Conservation (phyloP, 2,797 vertebrate species). For the Pseudochirops cupreus region DNA sequence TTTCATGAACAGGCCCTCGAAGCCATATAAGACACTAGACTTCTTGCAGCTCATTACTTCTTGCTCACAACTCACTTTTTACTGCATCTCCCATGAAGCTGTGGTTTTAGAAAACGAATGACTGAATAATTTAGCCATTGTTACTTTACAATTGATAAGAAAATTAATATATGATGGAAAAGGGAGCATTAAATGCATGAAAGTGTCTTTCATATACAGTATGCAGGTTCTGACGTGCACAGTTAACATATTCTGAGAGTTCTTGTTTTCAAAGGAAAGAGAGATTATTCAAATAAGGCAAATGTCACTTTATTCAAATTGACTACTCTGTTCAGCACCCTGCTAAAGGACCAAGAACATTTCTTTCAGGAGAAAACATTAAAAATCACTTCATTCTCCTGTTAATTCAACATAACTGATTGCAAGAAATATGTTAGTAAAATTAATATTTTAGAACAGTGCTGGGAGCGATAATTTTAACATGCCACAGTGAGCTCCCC, state of each 20-base stretch:
- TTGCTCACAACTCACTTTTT: neutral
- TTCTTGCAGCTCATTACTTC: neutral
- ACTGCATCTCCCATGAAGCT: neutral
- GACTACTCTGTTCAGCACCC: conserved; percentile 43
- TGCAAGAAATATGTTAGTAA: conserved; percentile 64
- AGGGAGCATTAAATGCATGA: neutral
- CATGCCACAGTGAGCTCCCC: conserved; percentile 51
- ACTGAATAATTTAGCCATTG: neutral
- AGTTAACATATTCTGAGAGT: neutral
- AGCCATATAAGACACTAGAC: neutral
- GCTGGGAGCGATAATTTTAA: conserved; percentile 66
- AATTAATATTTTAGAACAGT: conserved; percentile 76
- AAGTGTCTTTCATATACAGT: conserved; percentile 1
- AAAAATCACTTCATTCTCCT: conserved; percentile 53
- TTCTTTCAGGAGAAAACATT: conserved; percentile 61
- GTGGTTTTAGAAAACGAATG: neutral
- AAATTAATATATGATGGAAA: neutral
- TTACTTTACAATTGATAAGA: neutral
- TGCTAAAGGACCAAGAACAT: neutral
- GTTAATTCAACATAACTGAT: conserved; percentile 70
- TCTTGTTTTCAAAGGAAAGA: conserved; percentile 34
- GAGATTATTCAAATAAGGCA: conserved; percentile 45
- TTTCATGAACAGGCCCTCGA: neutral
- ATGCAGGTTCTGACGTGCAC: neutral
- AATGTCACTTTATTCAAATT: conserved; percentile 29